Base-by-base conservation (phyloP, 2,888 invertebrate genomes). In the Volucella zonaria region DNA sequence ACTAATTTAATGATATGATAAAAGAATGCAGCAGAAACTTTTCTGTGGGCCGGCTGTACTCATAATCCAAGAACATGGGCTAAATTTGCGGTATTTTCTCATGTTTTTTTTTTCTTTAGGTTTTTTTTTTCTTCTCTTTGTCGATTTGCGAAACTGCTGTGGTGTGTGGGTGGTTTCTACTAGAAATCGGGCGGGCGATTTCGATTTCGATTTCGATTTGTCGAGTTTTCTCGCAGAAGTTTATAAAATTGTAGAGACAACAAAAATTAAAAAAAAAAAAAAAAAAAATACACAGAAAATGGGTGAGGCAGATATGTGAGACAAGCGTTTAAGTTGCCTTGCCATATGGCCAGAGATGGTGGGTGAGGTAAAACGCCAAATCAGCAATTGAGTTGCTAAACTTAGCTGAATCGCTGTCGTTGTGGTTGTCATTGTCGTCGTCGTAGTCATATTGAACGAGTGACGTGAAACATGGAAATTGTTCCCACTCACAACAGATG, bases 81-180 rank as follows among this genome's bases (percentile, higher is more conserved):
- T 74, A 74, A 49, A 73, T 78, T 82, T 82, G 73, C 82, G 82
- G 82, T 82, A 82, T 82, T 82, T 81, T 62, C 62, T 56, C 68
- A 59, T 66, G 80, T 74, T 75, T 56, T 38, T 31, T 31, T 31
- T 31, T 6, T 31, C 2, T 4, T n/a, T n/a, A n/a, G n/a, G n/a
- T 0, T 23, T 23, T 23, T 23, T 23, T 23, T 31, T 31, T 31
- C 6, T 1, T 6, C 31, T 31, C 31, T 23, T 23, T 23, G 2
- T 31, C 6, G 31, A 31, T 31, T 31, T 31, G 31, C 31, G 4
- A 31, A 31, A 31, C 6, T 31, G 31, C 6, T 31, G 31, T 3
- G 31, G 31, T 31, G 31, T 31, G 31, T 31, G 6, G 31, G 31
- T 31, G 31, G 31, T 6, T 6, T 31, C 31, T 31, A 31, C 31